Evolutionary conservation across 2,113 vertebrate species (phyloP).

Genomic region (human): DNA sequence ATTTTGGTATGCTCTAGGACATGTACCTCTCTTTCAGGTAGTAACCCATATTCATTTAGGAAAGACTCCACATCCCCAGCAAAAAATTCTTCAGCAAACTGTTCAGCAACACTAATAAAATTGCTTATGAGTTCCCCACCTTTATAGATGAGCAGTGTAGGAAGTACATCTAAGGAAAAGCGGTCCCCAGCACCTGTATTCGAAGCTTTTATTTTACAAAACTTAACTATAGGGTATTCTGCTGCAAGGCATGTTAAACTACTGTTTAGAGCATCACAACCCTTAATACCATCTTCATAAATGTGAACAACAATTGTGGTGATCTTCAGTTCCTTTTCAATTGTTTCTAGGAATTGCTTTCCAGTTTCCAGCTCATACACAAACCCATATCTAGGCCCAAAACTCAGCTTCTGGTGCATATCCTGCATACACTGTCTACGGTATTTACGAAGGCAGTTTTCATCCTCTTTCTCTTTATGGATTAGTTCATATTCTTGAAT

Average conservation of each 20-base stretch:
- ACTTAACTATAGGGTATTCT: conserved; percentile 93
- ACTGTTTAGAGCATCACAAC: conserved; percentile 92
- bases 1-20: conserved; percentile 82
- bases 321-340: conserved; percentile 93
- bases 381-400: conserved; percentile 92
- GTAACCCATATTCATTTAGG: conserved; percentile 95
- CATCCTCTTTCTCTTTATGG: conserved; percentile 91
- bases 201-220: conserved; percentile 95
- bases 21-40: conserved; percentile 91
- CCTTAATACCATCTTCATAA: conserved; percentile 90
- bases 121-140: conserved; percentile 96
- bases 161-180: conserved; percentile 93
- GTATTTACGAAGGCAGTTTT: conserved; percentile 93
- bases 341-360: conserved; percentile 94
- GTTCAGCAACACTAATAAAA: conserved; percentile 92
- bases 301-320: conserved; percentile 95
- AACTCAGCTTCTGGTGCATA: conserved; percentile 96
- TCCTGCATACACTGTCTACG: conserved; percentile 96
- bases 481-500: conserved; percentile 95
- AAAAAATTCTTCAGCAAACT: conserved; percentile 94
- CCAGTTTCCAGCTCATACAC: conserved; percentile 92
- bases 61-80: conserved; percentile 95
- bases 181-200: conserved; percentile 92
- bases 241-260: conserved; percentile 91
- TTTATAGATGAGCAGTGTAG: conserved; percentile 95